Base-by-base conservation (phyloP, 64 coral and sea anemone species). In the Actinia tenebrosa region DNA sequence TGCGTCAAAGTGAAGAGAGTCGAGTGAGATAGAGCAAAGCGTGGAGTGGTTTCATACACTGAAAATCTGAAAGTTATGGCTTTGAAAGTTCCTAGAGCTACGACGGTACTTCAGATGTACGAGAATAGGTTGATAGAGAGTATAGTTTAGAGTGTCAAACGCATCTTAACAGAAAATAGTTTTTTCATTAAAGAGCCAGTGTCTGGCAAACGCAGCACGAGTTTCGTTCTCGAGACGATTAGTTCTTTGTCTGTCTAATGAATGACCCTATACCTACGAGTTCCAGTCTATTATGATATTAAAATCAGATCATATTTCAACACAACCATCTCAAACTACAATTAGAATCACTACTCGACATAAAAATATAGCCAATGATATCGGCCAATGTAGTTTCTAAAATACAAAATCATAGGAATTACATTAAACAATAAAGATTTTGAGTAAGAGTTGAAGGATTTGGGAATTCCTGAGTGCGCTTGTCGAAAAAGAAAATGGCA, bases 291-390 rank as follows among this genome's bases (percentile, higher is more conserved):
- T 75, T 42, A 75, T 14, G 11, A 26, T 3, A 26, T 13, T 75
- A 75, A 66, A 66, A 14, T 30, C 69, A 75, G 69, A 75, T 75
- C 69, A 14, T 75, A 75, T 75, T 75, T 75, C 69, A 75, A 75
- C 69, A 75, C 69, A 75, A 42, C 69, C 69, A 30, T 30, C 10
- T 75, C 69, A 15, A 75, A 13, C 26, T 11, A 42, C 2, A 27
- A 15, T 11, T 30, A 10, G 42, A 75, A 13, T 27, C 9, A n/a
- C 19, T 20, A 13, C 11, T 75, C 11, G 11, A 30, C 25, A 15
- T 2, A 66, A 20, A 23, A 3, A 15, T 42, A n/a, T 42, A 3
- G 3, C 10, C 13, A 42, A 2, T 10, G 2, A 30, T 37, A 75
- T 10, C n/a, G 42, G 26, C 23, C 5, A 37, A 15, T 10, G 11